Conservation (phyloP, 2,888 invertebrate species). For the Panzeria rudis region DNA sequence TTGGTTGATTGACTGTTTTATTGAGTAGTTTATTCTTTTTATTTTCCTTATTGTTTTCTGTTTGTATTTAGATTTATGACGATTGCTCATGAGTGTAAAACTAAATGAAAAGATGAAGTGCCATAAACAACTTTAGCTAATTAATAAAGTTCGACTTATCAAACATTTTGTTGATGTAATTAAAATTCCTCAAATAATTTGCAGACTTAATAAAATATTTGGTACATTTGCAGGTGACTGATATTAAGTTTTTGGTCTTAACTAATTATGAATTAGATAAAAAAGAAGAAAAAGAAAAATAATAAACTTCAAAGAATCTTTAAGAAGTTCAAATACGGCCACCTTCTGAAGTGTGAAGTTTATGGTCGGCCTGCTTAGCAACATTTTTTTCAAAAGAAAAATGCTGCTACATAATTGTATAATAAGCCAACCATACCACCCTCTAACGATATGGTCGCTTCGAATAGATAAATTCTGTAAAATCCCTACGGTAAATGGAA, state of each 20-base stretch:
- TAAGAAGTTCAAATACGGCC: no score
- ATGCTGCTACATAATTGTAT: no score
- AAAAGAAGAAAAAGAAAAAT: neutral
- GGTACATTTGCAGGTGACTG: neutral
- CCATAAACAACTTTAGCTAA: slow-evolving; percentile 56
- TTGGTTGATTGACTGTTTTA: slow-evolving; percentile 5
- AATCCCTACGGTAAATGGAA: no score
- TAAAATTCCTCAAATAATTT: slow-evolving; percentile 48
- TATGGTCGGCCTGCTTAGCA: no score
- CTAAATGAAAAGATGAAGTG: slow-evolving; percentile 7
- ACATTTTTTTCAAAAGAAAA: no score
- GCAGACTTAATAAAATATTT: neutral
- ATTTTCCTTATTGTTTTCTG: slow-evolving; percentile 12
- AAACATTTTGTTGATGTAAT: slow-evolving; percentile 27
- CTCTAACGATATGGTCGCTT: no score
- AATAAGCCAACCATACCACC: no score
- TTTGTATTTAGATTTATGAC: neutral
- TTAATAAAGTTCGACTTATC: slow-evolving; percentile 56
- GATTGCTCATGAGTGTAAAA: slow-evolving; percentile 21
- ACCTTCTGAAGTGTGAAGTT: no score
- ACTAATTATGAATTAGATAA: no score
- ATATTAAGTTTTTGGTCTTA: neutral
- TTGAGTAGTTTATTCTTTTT: slow-evolving; percentile 21
- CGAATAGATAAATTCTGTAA: no score
- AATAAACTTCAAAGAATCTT: no score